These are phyloP conservation scores for Pluvianellus socialis DNA, from an alignment of 2,113 vertebrate species.

Conservation along the genomic window DNA sequence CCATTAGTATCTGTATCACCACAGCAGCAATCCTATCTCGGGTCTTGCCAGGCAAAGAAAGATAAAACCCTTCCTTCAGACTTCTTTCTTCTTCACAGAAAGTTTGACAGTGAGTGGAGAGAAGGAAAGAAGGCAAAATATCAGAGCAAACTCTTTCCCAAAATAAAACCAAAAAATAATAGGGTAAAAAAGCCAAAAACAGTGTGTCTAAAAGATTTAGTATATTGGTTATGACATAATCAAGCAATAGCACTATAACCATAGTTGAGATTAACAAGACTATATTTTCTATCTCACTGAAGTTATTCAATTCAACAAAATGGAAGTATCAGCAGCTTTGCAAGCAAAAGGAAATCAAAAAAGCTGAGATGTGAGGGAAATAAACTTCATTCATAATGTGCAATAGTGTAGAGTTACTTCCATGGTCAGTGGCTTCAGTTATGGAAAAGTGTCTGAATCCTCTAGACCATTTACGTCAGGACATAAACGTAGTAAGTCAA, in stretches of 20 bases:
- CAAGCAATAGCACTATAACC: background rate
- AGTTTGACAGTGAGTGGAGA: background rate
- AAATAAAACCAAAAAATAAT: background rate
- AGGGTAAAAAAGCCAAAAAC: background rate
- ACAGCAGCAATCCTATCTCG: fast-evolving
- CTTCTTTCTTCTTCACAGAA: background rate
- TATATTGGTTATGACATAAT: background rate
- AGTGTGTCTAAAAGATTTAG: background rate
- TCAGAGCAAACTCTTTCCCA: background rate
- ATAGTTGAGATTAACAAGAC: background rate
- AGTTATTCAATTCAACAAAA: background rate
- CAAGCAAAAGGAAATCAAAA: background rate
- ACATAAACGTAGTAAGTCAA: background rate
- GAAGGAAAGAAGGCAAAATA: background rate
- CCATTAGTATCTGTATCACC: background rate
- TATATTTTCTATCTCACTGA: background rate
- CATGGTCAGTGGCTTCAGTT: background rate
- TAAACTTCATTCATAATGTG: background rate
- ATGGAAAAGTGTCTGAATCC: background rate
- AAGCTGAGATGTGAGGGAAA: background rate
- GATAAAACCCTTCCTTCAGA: background rate
- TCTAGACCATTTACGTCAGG: background rate
- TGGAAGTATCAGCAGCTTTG: background rate
- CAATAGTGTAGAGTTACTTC: background rate
- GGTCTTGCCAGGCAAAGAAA: background rate